phyloP scores from a whole-genome alignment of 2,888 invertebrate species.

The Agonopterix subpropinquella region DNA sequence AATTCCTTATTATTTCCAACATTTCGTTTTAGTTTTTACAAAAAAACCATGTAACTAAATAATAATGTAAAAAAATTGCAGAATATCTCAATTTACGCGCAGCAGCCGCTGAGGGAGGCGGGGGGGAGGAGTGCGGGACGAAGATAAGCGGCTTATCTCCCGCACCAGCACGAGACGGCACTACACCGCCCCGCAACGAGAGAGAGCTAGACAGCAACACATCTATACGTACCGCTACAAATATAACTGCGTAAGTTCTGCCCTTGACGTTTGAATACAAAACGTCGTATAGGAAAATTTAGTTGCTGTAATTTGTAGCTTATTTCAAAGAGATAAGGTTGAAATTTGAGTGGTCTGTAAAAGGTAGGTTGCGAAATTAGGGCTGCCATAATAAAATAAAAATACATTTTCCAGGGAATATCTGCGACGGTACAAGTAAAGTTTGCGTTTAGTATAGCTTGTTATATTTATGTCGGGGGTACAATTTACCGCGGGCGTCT shows the following conservation, averaged over 20 bases:
- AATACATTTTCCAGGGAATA: slow-evolving; percentile 72
- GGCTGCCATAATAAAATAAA: slow-evolving; percentile 59
- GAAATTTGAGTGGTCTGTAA: slow-evolving; percentile 2
- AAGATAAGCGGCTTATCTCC: slow-evolving; percentile 74
- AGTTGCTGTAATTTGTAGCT: slow-evolving; percentile 18
- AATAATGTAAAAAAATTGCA: slow-evolving; percentile 29
- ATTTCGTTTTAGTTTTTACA: no score
- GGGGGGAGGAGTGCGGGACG: slow-evolving; percentile 66
- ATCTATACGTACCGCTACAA: slow-evolving; percentile 65
- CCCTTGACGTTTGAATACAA: slow-evolving; percentile 21
- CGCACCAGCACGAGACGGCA: slow-evolving; percentile 46
- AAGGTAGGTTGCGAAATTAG: slow-evolving; percentile 27
- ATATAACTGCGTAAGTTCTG: slow-evolving; percentile 55
- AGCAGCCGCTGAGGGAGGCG: slow-evolving; percentile 50
- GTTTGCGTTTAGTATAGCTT: slow-evolving; percentile 53
- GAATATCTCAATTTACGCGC: slow-evolving; percentile 57
- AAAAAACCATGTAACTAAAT: background rate
- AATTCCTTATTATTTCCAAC: no score
- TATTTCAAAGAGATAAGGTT: slow-evolving; percentile 16
- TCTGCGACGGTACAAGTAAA: slow-evolving; percentile 67
- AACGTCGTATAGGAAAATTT: slow-evolving; percentile 29
- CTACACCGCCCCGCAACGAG: slow-evolving; percentile 17
- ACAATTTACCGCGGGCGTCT: slow-evolving; percentile 55
- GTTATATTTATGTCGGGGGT: slow-evolving; percentile 33
- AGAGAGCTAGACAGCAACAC: slow-evolving; percentile 37